Conservation (phyloP, 2,113 vertebrate species). For the Perccottus glenii region DNA sequence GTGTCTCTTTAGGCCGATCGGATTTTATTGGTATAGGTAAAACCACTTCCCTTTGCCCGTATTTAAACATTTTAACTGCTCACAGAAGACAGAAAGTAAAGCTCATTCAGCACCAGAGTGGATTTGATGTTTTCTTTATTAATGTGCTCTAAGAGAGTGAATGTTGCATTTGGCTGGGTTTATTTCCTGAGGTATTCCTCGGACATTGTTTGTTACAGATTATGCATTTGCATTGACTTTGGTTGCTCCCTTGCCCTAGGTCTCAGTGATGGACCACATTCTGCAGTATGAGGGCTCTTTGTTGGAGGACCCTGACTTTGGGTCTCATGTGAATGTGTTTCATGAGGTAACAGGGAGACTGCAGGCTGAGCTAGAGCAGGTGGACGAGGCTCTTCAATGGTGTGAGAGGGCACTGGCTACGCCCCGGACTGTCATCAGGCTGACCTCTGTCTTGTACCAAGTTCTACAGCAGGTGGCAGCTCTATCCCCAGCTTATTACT, state of each 20-base stretch:
- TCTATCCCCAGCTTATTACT: constrained; percentile 80
- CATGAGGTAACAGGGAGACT: constrained; percentile 64
- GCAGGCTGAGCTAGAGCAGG: constrained; percentile 47
- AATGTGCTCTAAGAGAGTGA: too few relatives aligned
- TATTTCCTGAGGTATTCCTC: too few relatives aligned
- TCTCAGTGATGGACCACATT: constrained; percentile 71
- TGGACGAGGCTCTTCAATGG: constrained; percentile 57
- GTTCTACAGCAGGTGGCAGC: constrained; percentile 76
- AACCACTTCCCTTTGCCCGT: too few relatives aligned
- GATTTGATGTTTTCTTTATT: too few relatives aligned
- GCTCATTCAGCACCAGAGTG: too few relatives aligned
- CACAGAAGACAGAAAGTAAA: too few relatives aligned
- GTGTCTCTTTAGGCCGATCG: too few relatives aligned
- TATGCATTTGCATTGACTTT: not conserved
- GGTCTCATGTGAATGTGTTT: constrained; percentile 46
- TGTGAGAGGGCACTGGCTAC: constrained; percentile 45
- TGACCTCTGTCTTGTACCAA: constrained; percentile 71
- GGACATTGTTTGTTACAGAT: not conserved
- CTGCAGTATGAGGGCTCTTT: constrained; percentile 44
- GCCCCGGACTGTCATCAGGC: constrained; percentile 48
- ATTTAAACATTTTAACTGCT: too few relatives aligned
- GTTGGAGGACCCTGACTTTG: constrained; percentile 64
- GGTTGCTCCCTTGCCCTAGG: constrained; percentile 50
- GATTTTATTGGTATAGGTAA: too few relatives aligned
- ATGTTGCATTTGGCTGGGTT: too few relatives aligned